These are phyloP conservation scores for Scaptodrosophila latifasciaeformis DNA, from an alignment of 2,888 invertebrate species.

Conservation along the genomic window DNA sequence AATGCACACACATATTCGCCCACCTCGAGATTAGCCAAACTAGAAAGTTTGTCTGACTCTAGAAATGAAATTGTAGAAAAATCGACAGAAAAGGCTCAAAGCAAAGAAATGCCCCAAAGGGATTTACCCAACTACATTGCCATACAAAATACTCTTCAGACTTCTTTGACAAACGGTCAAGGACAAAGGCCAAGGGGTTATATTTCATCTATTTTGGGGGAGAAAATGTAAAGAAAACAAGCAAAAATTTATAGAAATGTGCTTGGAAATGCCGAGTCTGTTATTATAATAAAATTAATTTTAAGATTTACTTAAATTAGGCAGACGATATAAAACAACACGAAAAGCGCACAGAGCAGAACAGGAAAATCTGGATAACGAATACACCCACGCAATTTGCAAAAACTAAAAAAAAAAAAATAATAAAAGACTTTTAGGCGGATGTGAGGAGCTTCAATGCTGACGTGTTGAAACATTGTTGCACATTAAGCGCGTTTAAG, in stretches of 20 bases:
- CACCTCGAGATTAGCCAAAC: slow-evolving; percentile 42
- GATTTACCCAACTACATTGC: slow-evolving; percentile 62
- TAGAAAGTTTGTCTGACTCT: slow-evolving; percentile 31
- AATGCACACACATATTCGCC: slow-evolving; percentile 15
- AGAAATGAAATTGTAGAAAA: slow-evolving; percentile 42
- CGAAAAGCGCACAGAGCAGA: not conserved
- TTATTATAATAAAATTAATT: slow-evolving; percentile 39
- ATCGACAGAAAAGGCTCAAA: slow-evolving; percentile 8
- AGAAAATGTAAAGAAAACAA: no score
- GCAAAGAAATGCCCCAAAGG: slow-evolving; percentile 29
- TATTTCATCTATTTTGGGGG: not conserved
- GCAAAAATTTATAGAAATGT: no score
- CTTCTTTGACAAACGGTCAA: not conserved
- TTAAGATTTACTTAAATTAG: slow-evolving; percentile 7
- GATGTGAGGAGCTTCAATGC: not conserved
- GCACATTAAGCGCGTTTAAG: slow-evolving; percentile 29
- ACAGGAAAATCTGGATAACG: no score
- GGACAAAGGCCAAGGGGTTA: not conserved
- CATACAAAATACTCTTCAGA: slow-evolving; percentile 32
- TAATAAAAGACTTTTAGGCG: not conserved
- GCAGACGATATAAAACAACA: no score
- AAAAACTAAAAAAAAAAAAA: not conserved
- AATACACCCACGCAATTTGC: slow-evolving; percentile 20
- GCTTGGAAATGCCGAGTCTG: slow-evolving; percentile 30
- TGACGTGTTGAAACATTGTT: slow-evolving; percentile 40